These are phyloP conservation scores for Xylocampa areola DNA, from an alignment of 2,888 invertebrate genomes.

Conservation along the genomic window DNA sequence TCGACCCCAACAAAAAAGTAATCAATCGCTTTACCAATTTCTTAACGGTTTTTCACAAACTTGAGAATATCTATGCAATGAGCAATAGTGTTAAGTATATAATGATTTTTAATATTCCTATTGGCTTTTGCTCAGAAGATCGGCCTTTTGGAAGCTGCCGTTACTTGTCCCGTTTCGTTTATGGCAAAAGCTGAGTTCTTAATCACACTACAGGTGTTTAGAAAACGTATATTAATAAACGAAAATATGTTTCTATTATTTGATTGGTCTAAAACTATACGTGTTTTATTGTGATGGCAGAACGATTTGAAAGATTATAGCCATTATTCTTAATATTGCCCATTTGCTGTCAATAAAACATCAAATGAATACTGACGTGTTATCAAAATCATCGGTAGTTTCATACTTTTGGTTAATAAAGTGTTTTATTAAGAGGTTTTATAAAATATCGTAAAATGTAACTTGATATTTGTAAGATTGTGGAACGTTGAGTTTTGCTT, in stretches of 20 bases:
- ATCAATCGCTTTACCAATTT: slow-evolving; percentile 49
- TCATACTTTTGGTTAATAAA: slow-evolving; percentile 34
- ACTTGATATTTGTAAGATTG: slow-evolving; percentile 9
- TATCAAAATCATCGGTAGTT: slow-evolving; percentile 41
- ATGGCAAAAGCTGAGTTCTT: slow-evolving; percentile 28
- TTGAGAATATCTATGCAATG: slow-evolving; percentile 24
- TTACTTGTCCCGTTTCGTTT: slow-evolving; percentile 48
- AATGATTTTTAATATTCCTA: slow-evolving; percentile 54
- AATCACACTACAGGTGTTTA: slow-evolving; percentile 32
- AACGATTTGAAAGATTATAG: slow-evolving; percentile 33
- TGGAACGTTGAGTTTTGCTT: slow-evolving; percentile 6
- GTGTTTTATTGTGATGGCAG: slow-evolving; percentile 35
- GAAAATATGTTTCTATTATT: slow-evolving; percentile 39
- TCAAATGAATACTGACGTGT: slow-evolving; percentile 35
- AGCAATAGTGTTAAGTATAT: slow-evolving; percentile 48
- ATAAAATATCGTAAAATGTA: slow-evolving; percentile 26
- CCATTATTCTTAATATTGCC: slow-evolving; percentile 40
- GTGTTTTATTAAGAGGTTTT: slow-evolving; percentile 38
- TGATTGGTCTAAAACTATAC: slow-evolving; percentile 31
- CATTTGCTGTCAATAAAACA: slow-evolving; percentile 47
- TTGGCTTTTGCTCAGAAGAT: slow-evolving; percentile 30
- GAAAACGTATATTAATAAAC: slow-evolving; percentile 38
- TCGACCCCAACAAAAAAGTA: slow-evolving; percentile 40
- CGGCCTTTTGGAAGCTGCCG: slow-evolving; percentile 50
- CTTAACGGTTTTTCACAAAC: slow-evolving; percentile 47